phyloP scores from a whole-genome alignment of 2,797 vertebrate species.

The Dipus sagitta region DNA sequence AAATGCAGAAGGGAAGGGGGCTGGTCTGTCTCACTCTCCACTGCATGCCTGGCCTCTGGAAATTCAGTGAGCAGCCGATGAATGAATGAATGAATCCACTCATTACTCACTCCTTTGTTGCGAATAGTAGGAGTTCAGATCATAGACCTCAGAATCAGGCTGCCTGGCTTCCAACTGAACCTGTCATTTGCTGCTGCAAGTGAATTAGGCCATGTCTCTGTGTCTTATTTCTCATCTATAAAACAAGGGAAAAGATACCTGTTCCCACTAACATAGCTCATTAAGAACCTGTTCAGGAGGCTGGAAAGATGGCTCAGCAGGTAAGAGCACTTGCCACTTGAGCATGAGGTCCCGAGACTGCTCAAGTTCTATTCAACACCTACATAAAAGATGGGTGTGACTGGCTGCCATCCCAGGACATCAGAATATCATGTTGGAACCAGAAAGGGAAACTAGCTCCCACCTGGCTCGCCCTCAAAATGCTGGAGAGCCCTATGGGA shows the following conservation, averaged over 20 bases:
- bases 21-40: rapidly evolving
- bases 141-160: neutral
- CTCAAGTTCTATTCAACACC: no score
- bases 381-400: no score
- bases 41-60: rapidly evolving
- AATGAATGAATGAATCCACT: neutral
- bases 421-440: no score
- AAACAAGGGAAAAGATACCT: neutral
- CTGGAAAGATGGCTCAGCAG: no score
- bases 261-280: rapidly evolving
- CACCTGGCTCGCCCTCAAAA: no score
- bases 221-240: neutral
- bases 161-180: neutral
- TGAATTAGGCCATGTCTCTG: rapidly evolving
- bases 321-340: no score
- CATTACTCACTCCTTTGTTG: no score
- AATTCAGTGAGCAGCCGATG: neutral
- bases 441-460: no score
- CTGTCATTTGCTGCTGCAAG: neutral
- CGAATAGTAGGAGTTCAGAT: neutral
- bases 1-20: rapidly evolving
- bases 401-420: no score
- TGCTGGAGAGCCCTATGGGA: no score
- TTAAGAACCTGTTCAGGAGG: neutral
- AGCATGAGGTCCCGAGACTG: no score